A percentile compares a stretch with the other conserved stretches of the same genome.
These are phyloP conservation scores for Plutomurus gul DNA, from an alignment of 1,140 invertebrate species.

Conservation along the genomic window DNA sequence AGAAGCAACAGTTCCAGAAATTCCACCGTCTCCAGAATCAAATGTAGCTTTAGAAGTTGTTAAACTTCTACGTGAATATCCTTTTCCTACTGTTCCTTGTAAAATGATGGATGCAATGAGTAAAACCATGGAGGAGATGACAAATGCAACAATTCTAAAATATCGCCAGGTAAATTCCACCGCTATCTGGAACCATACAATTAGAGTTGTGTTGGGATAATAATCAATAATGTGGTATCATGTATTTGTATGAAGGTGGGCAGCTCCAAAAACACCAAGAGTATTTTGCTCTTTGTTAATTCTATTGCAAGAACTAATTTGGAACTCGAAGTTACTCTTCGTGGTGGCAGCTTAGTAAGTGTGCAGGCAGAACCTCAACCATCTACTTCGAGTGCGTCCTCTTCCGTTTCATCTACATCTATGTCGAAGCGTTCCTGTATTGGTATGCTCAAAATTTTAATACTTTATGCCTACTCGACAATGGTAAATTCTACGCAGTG, in stretches of 20 bases:
- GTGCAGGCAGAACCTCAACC: conserved; percentile 53
- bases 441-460: conserved; percentile 60
- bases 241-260: conserved; percentile 57
- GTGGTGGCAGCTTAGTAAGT: conserved; percentile 72
- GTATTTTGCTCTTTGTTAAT: conserved; percentile 83
- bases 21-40: conserved; percentile 48
- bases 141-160: conserved; percentile 72
- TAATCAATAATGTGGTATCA: background rate
- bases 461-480: background rate
- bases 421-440: conserved; percentile 85
- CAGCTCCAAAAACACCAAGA: conserved; percentile 68
- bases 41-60: conserved; percentile 50
- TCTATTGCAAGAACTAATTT: conserved; percentile 91
- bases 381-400: conserved; percentile 58
- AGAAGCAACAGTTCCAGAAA: conserved; percentile 49
- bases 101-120: conserved; percentile 77
- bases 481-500: background rate
- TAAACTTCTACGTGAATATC: conserved; percentile 70
- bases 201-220: too few relatives aligned
- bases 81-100: conserved; percentile 67
- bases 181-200: too few relatives aligned
- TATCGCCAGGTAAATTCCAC: conserved; percentile 57
- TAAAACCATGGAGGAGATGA: conserved; percentile 92
- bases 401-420: conserved; percentile 61
- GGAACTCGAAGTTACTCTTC: conserved; percentile 86